These are phyloP conservation scores for Smittia sp. DNA, from an alignment of 2,888 invertebrate genomes.

Conservation along the genomic window DNA sequence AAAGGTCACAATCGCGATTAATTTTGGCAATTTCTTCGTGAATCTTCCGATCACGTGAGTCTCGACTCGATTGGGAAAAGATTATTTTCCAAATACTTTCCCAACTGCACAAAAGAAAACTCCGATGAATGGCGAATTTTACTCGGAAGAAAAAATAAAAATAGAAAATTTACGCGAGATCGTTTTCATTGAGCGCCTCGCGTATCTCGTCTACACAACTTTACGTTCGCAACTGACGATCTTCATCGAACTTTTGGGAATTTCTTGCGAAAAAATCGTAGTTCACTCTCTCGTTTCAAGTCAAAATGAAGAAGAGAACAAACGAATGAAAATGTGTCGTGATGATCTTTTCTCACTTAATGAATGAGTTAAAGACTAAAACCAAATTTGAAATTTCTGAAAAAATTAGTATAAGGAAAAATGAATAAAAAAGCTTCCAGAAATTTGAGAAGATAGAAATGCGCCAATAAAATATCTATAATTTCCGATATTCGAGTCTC, in stretches of 20 bases:
- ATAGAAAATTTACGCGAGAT: slow-evolving; percentile 20
- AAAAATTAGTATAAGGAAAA: too few relatives aligned
- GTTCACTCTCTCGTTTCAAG: too few relatives aligned
- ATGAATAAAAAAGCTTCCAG: too few relatives aligned
- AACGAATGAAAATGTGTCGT: too few relatives aligned
- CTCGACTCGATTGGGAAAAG: neutral
- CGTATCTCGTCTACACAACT: neutral
- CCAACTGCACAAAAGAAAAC: neutral
- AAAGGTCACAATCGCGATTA: neutral
- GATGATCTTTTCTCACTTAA: too few relatives aligned
- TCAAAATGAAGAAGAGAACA: too few relatives aligned
- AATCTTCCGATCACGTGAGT: too few relatives aligned
- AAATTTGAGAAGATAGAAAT: too few relatives aligned
- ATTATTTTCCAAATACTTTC: neutral
- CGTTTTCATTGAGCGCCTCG: slow-evolving; percentile 7
- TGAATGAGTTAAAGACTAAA: too few relatives aligned
- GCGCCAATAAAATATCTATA: too few relatives aligned
- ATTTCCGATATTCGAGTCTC: too few relatives aligned
- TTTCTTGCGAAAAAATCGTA: neutral
- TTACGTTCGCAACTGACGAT: slow-evolving; percentile 9
- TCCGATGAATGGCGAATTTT: neutral
- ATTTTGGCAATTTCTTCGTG: neutral
- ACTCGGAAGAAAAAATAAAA: neutral
- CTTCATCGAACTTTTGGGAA: neutral
- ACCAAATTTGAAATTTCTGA: too few relatives aligned